Evolutionary conservation across 1,140 invertebrate genomes (phyloP), one percentile per base, ranked within the genome.

Genomic region (Amyelois transitella): DNA sequence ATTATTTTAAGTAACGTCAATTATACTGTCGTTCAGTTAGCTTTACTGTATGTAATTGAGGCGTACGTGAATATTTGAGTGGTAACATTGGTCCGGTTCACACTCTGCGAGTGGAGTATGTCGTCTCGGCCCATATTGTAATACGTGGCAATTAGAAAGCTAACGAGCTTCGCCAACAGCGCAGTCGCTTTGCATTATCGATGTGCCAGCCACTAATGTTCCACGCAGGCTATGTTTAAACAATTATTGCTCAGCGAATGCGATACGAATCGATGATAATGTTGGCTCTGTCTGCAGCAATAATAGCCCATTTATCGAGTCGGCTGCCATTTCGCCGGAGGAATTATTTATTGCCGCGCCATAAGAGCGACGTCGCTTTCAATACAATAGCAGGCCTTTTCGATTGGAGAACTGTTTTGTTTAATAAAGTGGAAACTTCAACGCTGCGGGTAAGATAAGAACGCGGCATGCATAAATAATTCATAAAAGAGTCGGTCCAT

Each of bases 251-350:
- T 65, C 62, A 57, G 66, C 72, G 69, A 75, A 79, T 79, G 72
- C 75, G 79, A 80, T 83, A 77, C 75, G 77, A 83, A 77, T 82
- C 72, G 78, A 80, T 73, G 75, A 83, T 85, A 80, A 81, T 78
- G 75, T 75, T 77, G 72, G 75, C 74, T 74, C 75, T 71, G 77
- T 85, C 76, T 77, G 72, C 69, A 69, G 76, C 66, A 81, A 85
- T 85, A 83, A 85, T 81, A 85, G 79, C 68, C 77, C 81, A 76
- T 83, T 85, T 83, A 85, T 85, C 74, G 79, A 79, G 65, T 80
- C 66, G 59, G 57, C 65, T 76, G 77, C 75, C 75, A 78, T 80
- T 81, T 79, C 74, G 64, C 69, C 58, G 62, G 64, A 66, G 67
- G 79, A 85, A 85, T 82, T 77, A 85, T 85, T 86, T 83, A 83